Evolutionary conservation across 2,113 vertebrate genomes (phyloP).

Genomic region (Perccottus glenii): DNA sequence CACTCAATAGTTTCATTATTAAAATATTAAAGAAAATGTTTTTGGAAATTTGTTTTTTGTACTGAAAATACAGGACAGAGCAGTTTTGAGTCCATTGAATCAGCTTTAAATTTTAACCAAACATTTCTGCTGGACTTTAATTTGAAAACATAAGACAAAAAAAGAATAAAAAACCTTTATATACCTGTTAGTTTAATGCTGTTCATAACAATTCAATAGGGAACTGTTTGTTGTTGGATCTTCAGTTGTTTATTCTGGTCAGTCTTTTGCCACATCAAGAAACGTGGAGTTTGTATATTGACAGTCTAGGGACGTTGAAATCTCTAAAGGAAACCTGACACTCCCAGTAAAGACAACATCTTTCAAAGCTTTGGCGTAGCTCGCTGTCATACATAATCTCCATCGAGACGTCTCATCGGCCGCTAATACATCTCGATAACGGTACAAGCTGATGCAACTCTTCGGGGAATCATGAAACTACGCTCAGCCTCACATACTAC

Average conservation of each 20-base stretch:
- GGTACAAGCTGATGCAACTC: slow-evolving; percentile 76
- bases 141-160: too few relatives aligned
- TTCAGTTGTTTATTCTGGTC: neutral
- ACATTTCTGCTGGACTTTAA: too few relatives aligned
- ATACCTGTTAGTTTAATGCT: too few relatives aligned
- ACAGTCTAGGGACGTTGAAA: slow-evolving; percentile 21
- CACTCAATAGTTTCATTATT: slow-evolving; percentile 6
- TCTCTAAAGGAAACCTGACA: slow-evolving; percentile 8
- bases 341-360: slow-evolving; percentile 10
- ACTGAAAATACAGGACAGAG: neutral
- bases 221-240: too few relatives aligned
- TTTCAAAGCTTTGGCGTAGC: slow-evolving; percentile 3
- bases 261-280: slow-evolving; percentile 19
- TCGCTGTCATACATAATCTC: slow-evolving; percentile 26
- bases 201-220: too few relatives aligned
- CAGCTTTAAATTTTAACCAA: too few relatives aligned
- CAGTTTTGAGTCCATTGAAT: slow-evolving; percentile 6
- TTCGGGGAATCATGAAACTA: slow-evolving; percentile 77
- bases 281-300: neutral
- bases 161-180: too few relatives aligned
- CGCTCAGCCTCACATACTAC: slow-evolving; percentile 72
- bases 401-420: slow-evolving; percentile 42
- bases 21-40: neutral
- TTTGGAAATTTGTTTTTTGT: neutral
- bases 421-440: slow-evolving; percentile 61